Conservation (phyloP, 2,888 invertebrate genomes). For the Mythimna lalbum region DNA sequence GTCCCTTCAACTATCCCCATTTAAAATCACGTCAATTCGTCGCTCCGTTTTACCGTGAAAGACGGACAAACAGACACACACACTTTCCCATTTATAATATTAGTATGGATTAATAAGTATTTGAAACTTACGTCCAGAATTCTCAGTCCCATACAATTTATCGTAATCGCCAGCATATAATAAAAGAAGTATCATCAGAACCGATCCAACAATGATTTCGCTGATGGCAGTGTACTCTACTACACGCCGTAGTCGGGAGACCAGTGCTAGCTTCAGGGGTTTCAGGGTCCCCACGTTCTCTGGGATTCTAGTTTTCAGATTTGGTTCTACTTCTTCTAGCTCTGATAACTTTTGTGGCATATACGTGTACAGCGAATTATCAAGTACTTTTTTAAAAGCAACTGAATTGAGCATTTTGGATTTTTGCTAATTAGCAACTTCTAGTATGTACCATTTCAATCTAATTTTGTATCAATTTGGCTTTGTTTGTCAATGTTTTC, state of each 20-base stretch:
- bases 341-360: conserved; percentile 9
- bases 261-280: conserved; percentile 23
- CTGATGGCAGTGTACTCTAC: conserved; percentile 42
- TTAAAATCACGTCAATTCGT: too few species aligned
- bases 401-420: conserved; percentile 51
- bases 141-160: conserved; percentile 51
- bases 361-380: conserved; percentile 53
- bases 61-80: too few species aligned
- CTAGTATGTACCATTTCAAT: not conserved
- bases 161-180: conserved; percentile 48
- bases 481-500: too few species aligned
- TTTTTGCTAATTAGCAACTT: not conserved
- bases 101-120: too few species aligned
- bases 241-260: conserved; percentile 42
- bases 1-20: too few species aligned
- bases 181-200: conserved; percentile 18
- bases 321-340: not conserved
- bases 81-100: too few species aligned
- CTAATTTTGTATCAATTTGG: too few species aligned
- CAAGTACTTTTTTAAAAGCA: conserved; percentile 52
- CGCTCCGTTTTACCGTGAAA: too few species aligned
- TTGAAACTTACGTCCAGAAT: conserved; percentile 46
- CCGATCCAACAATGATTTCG: conserved; percentile 48
- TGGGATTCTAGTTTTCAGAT: not conserved
- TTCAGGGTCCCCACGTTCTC: conserved; percentile 5